Conservation (phyloP, 2,797 vertebrate genomes). For the Mus spretus region DNA sequence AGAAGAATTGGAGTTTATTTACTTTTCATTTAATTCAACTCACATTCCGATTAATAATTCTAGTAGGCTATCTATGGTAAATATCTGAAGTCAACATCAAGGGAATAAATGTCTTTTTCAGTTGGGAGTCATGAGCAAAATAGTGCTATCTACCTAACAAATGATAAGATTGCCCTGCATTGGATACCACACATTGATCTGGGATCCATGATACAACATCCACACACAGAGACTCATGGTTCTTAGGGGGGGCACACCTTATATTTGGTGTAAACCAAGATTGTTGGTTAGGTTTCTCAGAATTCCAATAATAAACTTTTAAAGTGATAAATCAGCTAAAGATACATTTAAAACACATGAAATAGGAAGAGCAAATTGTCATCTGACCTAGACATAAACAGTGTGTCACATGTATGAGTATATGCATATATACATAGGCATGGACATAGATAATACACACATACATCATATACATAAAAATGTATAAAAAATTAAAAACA, state of each 20-base stretch:
- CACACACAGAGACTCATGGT: fast-evolving
- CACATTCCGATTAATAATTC: slow-evolving; percentile 9
- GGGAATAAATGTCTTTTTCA: background rate
- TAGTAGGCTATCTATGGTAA: background rate
- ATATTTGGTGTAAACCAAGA: background rate
- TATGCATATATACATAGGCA: background rate
- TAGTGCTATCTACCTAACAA: background rate
- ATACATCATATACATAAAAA: background rate
- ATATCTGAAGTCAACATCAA: background rate
- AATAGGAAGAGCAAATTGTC: background rate
- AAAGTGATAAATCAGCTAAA: background rate
- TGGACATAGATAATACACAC: too few relatives aligned
- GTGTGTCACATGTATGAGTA: background rate
- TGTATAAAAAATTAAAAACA: background rate
- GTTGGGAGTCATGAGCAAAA: background rate
- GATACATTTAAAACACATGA: background rate
- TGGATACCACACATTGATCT: background rate
- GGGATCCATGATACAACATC: background rate
- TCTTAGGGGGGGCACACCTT: background rate
- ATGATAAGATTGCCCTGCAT: background rate
- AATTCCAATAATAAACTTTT: background rate
- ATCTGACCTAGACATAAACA: background rate
- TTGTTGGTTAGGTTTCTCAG: background rate
- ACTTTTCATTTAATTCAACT: background rate
- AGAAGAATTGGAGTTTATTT: background rate